Base-by-base conservation (phyloP, 2,888 invertebrate species). In the Holacanthella duospinosa region DNA sequence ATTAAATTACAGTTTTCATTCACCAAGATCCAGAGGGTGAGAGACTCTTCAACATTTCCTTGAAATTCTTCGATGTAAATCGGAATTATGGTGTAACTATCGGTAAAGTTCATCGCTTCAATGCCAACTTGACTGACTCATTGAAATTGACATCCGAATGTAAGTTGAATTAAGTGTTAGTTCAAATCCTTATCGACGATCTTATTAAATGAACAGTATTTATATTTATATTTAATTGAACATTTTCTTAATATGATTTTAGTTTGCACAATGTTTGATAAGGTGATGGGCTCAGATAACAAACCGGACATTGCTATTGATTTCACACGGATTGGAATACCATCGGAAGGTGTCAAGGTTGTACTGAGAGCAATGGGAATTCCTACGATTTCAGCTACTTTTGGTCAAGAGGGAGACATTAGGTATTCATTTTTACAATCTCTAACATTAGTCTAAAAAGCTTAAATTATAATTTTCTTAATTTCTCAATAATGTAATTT, bases 331-430 rank as follows among this genome's bases (percentile, higher is more conserved):
- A 84, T 85, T 1, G 90, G 89, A 1, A 81, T 86, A 29, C 85
- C 87, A 21, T 89, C 90, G 0, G 92, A 92, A 79, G 86, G 88
- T 0, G 86, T 90, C 2, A 90, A 91, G 77, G 87, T 89, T 0
- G 87, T 93, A 75, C 86, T 88, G 2, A 83, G 86, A 16, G 87
- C 89, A 0, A 76, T 93, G 61, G 88, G 84, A 0, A 75, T 92
- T 68, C 92, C 93, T 0, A 92, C 92, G 1, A 81, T 93, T 48
- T 87, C 87, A 65, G 86, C 87, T 0, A 89, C 90, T 4, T 92
- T 87, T 74, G 92, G 92, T 0, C 88, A 89, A 76, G 83, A 84
- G 44, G 89, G 88, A 0, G 92, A 91, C 77, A 78, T 92, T 55
- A 64, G 58, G 25, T 58, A n/a, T n/a, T n/a, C n/a, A n/a, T n/a